Evolutionary conservation across 1,140 invertebrate genomes (phyloP), one percentile per base, ranked within the genome.

Genomic region (Condylostylus longicornis): DNA sequence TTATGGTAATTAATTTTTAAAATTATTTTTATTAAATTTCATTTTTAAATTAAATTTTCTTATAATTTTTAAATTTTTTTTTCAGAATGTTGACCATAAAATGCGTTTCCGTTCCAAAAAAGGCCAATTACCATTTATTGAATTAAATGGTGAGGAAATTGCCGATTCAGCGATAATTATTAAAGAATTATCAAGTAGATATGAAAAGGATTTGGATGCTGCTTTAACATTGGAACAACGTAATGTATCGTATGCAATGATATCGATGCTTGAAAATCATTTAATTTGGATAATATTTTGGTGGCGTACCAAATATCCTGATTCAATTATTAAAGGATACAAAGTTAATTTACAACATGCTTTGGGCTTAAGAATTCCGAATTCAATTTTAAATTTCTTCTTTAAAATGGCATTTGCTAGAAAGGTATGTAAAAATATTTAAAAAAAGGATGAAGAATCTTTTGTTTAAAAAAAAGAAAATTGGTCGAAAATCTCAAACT

Each of bases 241-340:
- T 42, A 84, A 80, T 48, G 71, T 89, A 8, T 75, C 83, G 7
- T 84, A 93, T 62, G 86, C 87, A n/a, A 88, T 86, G 67, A 85
- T 88, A 52, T 85, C 82, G 18, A 91, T 95, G 87, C 77, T 91
- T 47, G 87, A 94, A 63, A 90, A 91, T 56, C 87, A 93, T 61
- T 72, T 91, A 8, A 75, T 80, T 29, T 91, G 85, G 85, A 82
- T 88, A 44, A 72, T 86, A 29, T 70, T 77, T 51, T 87, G 77
- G 65, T 90, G 85, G 85, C 77, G 83, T 49, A 77, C 80, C 46
- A 89, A 88, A 68, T 82, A 82, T 53, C 74, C 83, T 4, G 82
- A 87, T 47, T 74, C 74, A 47, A 75, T 87, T 37, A 68, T 87
- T 50, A 84, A 84, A 63, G 84, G 82, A 15, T 89, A 87, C 67